phyloP scores from a whole-genome alignment of 2,113 vertebrate species.

The Entosphenus tridentatus region DNA sequence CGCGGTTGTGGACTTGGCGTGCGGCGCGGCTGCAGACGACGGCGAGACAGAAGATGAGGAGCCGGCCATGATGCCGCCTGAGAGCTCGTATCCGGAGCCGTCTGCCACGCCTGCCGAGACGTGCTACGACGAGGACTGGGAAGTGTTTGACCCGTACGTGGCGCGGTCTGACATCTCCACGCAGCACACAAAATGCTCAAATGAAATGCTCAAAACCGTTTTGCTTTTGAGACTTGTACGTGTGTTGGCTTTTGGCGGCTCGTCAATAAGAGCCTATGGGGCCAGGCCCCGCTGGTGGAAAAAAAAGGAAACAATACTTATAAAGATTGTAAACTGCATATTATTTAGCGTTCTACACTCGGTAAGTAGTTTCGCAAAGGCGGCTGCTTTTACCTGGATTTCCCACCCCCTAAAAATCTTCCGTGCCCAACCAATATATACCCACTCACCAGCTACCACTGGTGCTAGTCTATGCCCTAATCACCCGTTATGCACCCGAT shows the following conservation, averaged over 20 bases:
- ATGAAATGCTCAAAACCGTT: not conserved
- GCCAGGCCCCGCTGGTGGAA: not conserved
- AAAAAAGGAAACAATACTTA: not conserved
- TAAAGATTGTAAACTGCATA: not conserved
- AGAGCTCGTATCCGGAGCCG: conserved; percentile 48
- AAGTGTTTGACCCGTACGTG: conserved; percentile 97
- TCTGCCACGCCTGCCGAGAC: conserved; percentile 62
- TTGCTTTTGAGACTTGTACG: not conserved
- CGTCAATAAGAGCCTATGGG: not conserved
- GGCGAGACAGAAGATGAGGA: conserved; percentile 4
- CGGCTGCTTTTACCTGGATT: too few relatives aligned
- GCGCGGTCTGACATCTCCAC: not conserved
- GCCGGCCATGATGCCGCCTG: conserved; percentile 25
- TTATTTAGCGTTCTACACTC: too few relatives aligned
- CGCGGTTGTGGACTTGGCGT: too few relatives aligned
- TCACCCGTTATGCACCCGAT: too few relatives aligned
- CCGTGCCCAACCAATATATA: too few relatives aligned
- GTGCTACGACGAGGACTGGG: conserved; percentile 88
- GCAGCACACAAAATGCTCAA: not conserved
- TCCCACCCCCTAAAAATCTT: too few relatives aligned
- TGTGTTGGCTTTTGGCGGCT: not conserved
- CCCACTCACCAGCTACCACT: too few relatives aligned
- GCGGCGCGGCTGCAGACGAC: conserved; percentile 20
- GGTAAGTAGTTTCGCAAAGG: too few relatives aligned
- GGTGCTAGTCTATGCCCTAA: too few relatives aligned